phyloP scores from a whole-genome alignment of 2,113 vertebrate species.

The Vombatus ursinus region DNA sequence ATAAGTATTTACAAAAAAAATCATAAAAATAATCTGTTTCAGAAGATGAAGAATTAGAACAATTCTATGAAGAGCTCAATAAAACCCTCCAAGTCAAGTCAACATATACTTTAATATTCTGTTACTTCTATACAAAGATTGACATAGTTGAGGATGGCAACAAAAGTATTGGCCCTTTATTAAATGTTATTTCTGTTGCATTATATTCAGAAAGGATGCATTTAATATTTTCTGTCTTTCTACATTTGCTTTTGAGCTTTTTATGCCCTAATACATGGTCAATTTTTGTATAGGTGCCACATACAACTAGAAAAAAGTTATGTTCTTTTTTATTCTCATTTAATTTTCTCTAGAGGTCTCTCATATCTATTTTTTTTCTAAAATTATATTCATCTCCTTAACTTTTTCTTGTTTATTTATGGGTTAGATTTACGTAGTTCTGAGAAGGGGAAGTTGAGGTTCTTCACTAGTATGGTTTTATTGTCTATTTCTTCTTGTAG shows the following conservation, averaged over 20 bases:
- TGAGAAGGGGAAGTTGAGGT: neutral
- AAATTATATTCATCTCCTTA: neutral
- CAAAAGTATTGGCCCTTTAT: neutral
- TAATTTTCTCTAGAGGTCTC: neutral
- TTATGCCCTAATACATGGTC: neutral
- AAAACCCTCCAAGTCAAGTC: too few species aligned
- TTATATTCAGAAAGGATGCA: neutral
- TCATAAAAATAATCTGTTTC: too few species aligned
- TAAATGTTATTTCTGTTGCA: neutral
- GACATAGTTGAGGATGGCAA: too few species aligned
- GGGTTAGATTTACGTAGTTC: neutral
- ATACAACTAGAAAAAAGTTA: neutral
- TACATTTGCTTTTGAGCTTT: neutral
- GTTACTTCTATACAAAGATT: too few species aligned
- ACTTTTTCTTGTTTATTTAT: neutral
- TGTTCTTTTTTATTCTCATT: neutral
- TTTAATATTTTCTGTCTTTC: neutral
- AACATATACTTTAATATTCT: too few species aligned
- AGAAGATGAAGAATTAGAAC: too few species aligned
- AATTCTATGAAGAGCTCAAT: too few species aligned
- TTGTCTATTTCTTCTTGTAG: neutral
- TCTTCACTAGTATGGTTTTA: neutral
- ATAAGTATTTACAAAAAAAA: too few species aligned
- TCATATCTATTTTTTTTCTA: neutral
- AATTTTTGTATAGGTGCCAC: neutral